phyloP scores from a whole-genome alignment of 2,797 vertebrate species.

The Clamator glandarius region DNA sequence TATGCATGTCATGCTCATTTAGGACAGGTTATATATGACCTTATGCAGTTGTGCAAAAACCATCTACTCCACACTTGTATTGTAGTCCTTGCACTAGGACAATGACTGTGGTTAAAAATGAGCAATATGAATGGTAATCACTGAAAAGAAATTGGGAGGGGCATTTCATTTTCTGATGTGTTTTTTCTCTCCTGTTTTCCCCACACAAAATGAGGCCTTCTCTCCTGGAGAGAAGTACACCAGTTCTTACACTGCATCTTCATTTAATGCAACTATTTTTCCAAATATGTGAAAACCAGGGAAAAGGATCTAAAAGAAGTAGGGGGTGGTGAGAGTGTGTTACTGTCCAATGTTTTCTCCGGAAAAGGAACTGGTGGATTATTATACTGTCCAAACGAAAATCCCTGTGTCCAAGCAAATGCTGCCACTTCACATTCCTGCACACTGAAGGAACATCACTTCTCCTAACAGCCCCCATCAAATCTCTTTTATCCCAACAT shows the following conservation, averaged over 20 bases:
- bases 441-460: not conserved
- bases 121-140: not conserved
- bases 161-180: not conserved
- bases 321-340: accelerated
- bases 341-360: not conserved
- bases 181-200: not conserved
- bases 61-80: not conserved
- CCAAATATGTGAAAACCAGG: not conserved
- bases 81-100: not conserved
- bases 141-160: accelerated
- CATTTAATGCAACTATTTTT: not conserved
- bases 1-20: not conserved
- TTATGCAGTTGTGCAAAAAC: not conserved
- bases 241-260: not conserved
- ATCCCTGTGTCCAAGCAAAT: not conserved
- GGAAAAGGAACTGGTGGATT: not conserved
- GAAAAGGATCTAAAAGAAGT: not conserved
- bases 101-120: not conserved
- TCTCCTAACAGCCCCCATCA: not conserved
- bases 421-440: accelerated
- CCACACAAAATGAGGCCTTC: not conserved
- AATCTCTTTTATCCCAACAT: not conserved
- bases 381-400: not conserved
- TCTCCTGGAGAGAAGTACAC: not conserved
- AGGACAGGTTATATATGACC: no score